Evolutionary conservation across 1,140 invertebrate genomes (phyloP).

Genomic region (Drosophila kohkoa): DNA sequence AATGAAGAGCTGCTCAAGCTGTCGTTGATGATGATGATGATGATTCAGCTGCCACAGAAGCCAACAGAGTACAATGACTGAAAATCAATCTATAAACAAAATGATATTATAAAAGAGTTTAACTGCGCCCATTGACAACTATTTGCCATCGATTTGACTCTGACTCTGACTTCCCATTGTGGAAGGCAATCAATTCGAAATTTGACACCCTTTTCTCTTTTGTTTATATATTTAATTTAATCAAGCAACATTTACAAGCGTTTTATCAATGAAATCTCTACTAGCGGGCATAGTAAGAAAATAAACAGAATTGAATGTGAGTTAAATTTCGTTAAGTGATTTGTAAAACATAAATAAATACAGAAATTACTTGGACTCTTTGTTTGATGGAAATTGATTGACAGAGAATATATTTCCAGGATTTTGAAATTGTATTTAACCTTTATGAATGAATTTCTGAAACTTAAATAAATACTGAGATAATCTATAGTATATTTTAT

Average conservation of each 20-base stretch:
- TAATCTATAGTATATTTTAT: too few relatives aligned
- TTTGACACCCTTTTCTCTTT: conserved; percentile 9
- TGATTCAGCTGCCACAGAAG: conserved; percentile 63
- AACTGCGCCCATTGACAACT: conserved; percentile 11
- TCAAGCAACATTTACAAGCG: neutral
- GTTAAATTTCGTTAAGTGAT: too few relatives aligned
- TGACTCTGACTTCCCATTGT: neutral
- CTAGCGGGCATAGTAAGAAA: neutral
- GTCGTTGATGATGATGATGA: conserved; percentile 42
- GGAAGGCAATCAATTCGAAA: conserved; percentile 8
- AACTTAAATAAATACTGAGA: too few relatives aligned
- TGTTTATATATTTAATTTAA: conserved; percentile 11
- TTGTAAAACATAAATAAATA: too few relatives aligned
- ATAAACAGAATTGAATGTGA: too few relatives aligned
- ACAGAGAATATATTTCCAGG: too few relatives aligned
- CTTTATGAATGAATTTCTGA: too few relatives aligned
- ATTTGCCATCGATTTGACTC: conserved; percentile 1
- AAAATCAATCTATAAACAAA: conserved; percentile 25
- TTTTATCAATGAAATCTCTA: conserved; percentile 4
- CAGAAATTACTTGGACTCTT: too few relatives aligned
- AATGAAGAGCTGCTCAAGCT: conserved; percentile 54
- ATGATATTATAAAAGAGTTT: conserved; percentile 15
- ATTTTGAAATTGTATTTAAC: too few relatives aligned
- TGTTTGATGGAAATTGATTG: too few relatives aligned
- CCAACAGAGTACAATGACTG: neutral